Base-by-base conservation (phyloP, 2,797 vertebrate species). In the Morelia viridis region DNA sequence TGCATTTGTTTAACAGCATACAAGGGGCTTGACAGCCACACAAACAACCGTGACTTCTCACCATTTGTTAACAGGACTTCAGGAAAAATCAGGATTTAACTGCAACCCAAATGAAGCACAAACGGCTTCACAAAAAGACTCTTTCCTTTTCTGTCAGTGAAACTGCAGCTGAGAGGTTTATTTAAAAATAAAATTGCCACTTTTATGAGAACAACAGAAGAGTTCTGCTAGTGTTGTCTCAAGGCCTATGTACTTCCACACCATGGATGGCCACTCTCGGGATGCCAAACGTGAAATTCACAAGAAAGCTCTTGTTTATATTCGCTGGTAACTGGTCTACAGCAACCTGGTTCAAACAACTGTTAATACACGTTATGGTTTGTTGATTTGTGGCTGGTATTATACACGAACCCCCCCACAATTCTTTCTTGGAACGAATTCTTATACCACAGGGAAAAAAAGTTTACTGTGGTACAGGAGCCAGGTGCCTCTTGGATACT, bases 11-110 rank as follows among this genome's bases (percentile, higher is more conserved):
- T 62, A 53, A 35, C 28, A 85, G 19, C 24, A 92, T 28, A 76
- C 71, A 60, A 58, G 41, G 22, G 35, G 35, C 28, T 28, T 46
- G 31, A 24, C 64, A 17, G 19, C 15, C 15, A 61, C 8, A 61
- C 53, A 15, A 89, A 35, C 3, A 62, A 53, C 19, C 31, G 13
- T 71, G 11, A 1, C n/a, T 60, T 31, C 17, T n/a, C 50, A 84
- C 46, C 35, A 4, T 64, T 28, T 89, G 46, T 35, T 50, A 24
- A 12, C 53, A 76, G 28, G 50, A 62, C n/a, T 62, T 60, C 11
- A 76, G 22, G 24, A 22, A 56, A 58, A 88, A 94, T 56, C 85
- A 94, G 87, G 95, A 93, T 83, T 92, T 53, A 57, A 57, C 84
- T 89, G 89, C 58, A 92, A 50, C 92, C 41, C 22, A 80, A 87